A percentile compares a stretch with the other conserved stretches of the same genome.
phyloP scores from a whole-genome alignment of 2,797 vertebrate species.

The Aldrovandia affinis region DNA sequence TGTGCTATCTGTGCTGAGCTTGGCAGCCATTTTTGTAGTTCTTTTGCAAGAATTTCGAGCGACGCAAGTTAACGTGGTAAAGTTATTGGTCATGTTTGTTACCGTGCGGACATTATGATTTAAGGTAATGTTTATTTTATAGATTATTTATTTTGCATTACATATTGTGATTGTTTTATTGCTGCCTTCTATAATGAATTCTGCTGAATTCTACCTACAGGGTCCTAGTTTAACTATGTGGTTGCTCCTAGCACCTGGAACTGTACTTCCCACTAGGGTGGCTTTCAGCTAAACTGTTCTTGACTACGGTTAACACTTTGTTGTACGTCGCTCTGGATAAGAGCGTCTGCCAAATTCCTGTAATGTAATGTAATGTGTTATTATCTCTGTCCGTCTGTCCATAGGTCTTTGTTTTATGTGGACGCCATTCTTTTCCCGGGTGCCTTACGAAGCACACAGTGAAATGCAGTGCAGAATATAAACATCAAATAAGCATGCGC shows the following conservation, averaged over 20 bases:
- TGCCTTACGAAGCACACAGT: background rate
- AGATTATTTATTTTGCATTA: background rate
- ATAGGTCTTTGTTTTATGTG: background rate
- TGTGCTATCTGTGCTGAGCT: background rate
- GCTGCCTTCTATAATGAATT: too few species aligned
- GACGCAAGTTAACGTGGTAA: background rate
- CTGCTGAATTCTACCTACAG: too few species aligned
- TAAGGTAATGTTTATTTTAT: background rate
- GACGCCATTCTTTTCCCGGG: background rate
- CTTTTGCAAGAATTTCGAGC: background rate
- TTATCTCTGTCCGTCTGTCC: background rate
- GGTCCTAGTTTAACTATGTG: too few species aligned
- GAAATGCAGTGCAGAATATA: background rate
- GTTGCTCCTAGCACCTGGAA: too few species aligned
- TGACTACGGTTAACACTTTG: too few species aligned
- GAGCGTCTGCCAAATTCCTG: too few species aligned
- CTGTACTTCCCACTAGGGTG: too few species aligned
- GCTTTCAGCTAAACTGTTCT: too few species aligned
- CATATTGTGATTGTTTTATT: too few species aligned
- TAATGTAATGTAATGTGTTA: background rate
- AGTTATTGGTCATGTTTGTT: background rate
- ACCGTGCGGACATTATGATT: background rate
- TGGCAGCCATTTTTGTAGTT: background rate
- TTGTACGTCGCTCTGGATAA: too few species aligned
- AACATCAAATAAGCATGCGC: background rate